A percentile compares a stretch with the other conserved stretches of the same genome.
These are phyloP conservation scores for Seriola quinqueradiata DNA, from an alignment of 2,113 vertebrate species.

Conservation along the genomic window DNA sequence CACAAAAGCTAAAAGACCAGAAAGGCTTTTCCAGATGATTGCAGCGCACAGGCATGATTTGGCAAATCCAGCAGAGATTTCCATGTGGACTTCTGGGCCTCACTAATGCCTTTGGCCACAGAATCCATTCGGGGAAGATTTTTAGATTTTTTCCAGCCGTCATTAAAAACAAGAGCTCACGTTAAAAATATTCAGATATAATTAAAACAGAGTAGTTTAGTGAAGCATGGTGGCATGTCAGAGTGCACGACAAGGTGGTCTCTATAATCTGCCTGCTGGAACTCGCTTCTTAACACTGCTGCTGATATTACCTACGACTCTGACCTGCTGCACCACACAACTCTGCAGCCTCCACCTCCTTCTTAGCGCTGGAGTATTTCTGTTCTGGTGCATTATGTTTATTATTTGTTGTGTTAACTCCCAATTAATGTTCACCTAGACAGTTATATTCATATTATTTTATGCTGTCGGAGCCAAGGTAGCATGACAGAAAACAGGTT, in stretches of 20 bases:
- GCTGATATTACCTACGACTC: no score
- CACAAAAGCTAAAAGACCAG: slow-evolving; percentile 24
- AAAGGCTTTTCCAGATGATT: slow-evolving; percentile 54
- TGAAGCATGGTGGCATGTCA: slow-evolving; percentile 13
- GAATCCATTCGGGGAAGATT: slow-evolving; percentile 37
- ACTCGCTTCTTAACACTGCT: no score
- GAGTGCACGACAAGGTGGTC: background rate
- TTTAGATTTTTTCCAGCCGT: slow-evolving; percentile 37
- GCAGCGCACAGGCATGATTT: slow-evolving; percentile 44
- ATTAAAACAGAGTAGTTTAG: slow-evolving; percentile 34
- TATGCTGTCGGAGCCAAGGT: no score
- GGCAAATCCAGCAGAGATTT: slow-evolving; percentile 55
- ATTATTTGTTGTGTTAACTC: no score
- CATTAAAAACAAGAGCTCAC: slow-evolving; percentile 45
- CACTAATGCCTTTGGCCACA: slow-evolving; percentile 39
- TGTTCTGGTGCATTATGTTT: no score
- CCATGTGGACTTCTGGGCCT: slow-evolving; percentile 32
- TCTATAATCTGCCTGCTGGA: background rate
- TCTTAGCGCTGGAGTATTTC: no score
- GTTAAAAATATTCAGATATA: slow-evolving; percentile 42
- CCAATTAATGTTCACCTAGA: no score
- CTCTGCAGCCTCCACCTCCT: no score
- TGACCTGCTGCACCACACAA: no score
- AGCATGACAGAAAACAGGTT: no score
- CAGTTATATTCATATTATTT: no score